Percentiles rank a stretch among this genome's conserved stretches.
Conservation (phyloP, 37 sponge, comb jelly and placozoan species). For the Axinella damicornis region DNA sequence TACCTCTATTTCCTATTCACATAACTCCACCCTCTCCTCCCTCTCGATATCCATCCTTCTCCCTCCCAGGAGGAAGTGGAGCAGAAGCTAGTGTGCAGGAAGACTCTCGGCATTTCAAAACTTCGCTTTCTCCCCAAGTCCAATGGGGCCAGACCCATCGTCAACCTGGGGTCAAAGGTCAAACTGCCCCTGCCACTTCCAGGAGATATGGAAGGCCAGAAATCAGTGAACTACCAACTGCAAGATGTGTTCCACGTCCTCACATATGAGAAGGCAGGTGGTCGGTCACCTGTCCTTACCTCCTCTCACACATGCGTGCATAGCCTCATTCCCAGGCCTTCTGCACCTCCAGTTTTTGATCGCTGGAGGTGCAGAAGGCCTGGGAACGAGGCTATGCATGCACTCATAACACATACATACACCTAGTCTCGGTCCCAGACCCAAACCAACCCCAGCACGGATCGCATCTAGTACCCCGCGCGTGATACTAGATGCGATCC, state of each 20-base stretch:
- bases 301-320: neutral
- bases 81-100: neutral
- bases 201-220: neutral
- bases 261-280: constrained; percentile 68
- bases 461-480: no score
- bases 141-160: constrained; percentile 52
- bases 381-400: no score
- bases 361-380: no score
- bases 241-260: constrained; percentile 53
- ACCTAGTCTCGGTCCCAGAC: no score
- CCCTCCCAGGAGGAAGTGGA: constrained; percentile 37
- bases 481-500: no score
- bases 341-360: no score
- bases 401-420: no score
- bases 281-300: no score
- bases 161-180: constrained; percentile 47
- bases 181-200: neutral
- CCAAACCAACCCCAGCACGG: no score
- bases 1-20: no score
- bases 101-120: constrained; percentile 66
- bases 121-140: constrained; percentile 61
- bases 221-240: constrained; percentile 51
- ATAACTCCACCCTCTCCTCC: no score
- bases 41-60: neutral
- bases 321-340: no score